Percentiles rank a stretch among this genome's conserved stretches.
Conservation (phyloP, 2,113 vertebrate species). For the Gallinago jamesoni region DNA sequence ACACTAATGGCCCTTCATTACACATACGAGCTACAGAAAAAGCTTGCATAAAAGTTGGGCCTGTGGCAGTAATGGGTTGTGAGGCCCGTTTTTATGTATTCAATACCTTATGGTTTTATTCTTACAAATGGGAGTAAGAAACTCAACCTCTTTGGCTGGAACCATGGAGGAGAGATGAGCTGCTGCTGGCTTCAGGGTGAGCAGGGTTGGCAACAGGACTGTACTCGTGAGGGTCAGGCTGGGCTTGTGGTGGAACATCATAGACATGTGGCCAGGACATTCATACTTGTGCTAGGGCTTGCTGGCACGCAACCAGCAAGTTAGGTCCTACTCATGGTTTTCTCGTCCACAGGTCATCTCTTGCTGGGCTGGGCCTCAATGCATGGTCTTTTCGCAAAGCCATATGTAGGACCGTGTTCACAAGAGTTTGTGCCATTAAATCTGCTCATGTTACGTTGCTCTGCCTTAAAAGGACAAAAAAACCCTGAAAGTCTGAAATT, state of each 20-base stretch:
- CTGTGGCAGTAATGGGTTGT: background rate
- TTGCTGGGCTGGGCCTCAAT: background rate
- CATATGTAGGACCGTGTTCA: accelerated
- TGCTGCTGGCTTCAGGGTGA: accelerated
- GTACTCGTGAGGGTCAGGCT: background rate
- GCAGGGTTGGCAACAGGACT: background rate
- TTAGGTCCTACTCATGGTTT: accelerated
- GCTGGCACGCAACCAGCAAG: accelerated
- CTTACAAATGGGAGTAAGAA: background rate
- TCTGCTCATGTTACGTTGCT: accelerated
- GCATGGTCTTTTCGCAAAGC: background rate
- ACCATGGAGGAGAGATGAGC: too few species aligned
- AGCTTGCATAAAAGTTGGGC: background rate
- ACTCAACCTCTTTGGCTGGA: background rate
- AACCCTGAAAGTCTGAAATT: background rate
- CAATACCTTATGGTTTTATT: background rate
- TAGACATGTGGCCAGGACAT: accelerated
- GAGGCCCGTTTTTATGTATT: background rate
- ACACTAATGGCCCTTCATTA: background rate
- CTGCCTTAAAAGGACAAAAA: background rate
- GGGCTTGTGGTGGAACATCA: background rate
- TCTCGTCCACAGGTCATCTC: background rate
- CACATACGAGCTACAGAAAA: accelerated
- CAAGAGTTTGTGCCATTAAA: background rate
- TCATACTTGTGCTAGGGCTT: background rate